Conservation (phyloP, 2,113 vertebrate species). For the Gyps fulvus region DNA sequence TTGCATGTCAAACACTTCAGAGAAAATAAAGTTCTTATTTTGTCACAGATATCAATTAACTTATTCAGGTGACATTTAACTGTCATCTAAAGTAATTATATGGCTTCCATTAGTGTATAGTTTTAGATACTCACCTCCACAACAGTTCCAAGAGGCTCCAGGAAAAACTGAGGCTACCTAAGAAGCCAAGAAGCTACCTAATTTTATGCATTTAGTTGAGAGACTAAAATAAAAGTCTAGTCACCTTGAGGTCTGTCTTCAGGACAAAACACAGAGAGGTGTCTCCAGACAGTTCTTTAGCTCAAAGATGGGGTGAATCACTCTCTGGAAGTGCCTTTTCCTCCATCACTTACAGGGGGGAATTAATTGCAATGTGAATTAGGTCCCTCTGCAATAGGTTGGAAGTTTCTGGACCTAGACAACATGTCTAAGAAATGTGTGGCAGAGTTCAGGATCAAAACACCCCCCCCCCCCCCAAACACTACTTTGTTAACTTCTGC, state of each 20-base stretch:
- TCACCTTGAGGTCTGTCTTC: background rate
- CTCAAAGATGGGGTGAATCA: background rate
- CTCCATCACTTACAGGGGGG: background rate
- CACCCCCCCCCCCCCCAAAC: fast-evolving
- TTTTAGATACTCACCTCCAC: background rate
- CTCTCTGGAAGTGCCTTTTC: background rate
- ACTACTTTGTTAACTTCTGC: fast-evolving
- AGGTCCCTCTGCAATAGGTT: background rate
- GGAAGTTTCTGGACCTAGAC: background rate
- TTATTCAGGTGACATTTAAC: background rate
- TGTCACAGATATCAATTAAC: background rate
- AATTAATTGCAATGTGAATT: background rate
- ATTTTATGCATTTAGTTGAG: background rate
- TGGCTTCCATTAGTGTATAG: background rate
- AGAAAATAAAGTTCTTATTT: background rate
- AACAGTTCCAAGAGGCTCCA: background rate
- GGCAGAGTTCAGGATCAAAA: background rate
- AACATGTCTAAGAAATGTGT: fast-evolving
- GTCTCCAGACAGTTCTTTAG: background rate
- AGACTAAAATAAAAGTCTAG: background rate
- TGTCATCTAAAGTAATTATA: background rate
- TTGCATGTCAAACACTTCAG: background rate
- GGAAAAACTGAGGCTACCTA: background rate
- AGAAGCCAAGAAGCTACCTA: background rate
- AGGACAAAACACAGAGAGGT: background rate